A percentile compares a stretch with the other conserved stretches of the same genome.
Conservation (phyloP, 2,888 invertebrate species). For the Tetragnatha montana region DNA sequence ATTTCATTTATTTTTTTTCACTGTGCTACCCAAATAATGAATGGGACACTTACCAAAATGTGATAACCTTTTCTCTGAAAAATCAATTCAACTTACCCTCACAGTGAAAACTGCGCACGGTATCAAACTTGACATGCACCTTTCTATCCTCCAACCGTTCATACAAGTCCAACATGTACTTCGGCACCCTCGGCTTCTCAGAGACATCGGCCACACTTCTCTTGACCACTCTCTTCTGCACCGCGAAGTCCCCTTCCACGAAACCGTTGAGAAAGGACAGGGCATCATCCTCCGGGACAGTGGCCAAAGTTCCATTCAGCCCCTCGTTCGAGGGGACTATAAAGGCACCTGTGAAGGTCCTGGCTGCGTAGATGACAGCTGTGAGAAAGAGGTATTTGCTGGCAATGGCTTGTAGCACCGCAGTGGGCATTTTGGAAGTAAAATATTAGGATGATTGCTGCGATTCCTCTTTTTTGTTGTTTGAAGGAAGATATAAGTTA, state of each 20-base stretch:
- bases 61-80: not conserved
- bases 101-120: constrained; percentile 58
- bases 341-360: constrained; percentile 28
- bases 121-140: constrained; percentile 50
- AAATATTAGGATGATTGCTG: too few species aligned
- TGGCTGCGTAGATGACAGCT: not conserved
- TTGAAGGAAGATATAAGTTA: too few species aligned
- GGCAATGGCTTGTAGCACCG: constrained; percentile 8
- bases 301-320: too few species aligned
- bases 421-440: not conserved
- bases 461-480: too few species aligned
- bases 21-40: not conserved
- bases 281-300: not conserved
- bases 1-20: not conserved
- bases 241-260: constrained; percentile 1
- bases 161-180: constrained; percentile 66
- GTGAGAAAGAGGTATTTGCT: constrained; percentile 5
- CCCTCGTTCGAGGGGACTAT: not conserved
- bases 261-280: constrained; percentile 56
- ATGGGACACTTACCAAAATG: not conserved
- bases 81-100: constrained; percentile 40
- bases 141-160: constrained; percentile 35
- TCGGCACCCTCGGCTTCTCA: constrained; percentile 13
- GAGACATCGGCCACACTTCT: not conserved
- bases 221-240: constrained; percentile 24